A percentile compares a stretch with the other conserved stretches of the same genome.
Conservation (phyloP, 1,140 invertebrate genomes). For the Adoxophyes honmai region DNA sequence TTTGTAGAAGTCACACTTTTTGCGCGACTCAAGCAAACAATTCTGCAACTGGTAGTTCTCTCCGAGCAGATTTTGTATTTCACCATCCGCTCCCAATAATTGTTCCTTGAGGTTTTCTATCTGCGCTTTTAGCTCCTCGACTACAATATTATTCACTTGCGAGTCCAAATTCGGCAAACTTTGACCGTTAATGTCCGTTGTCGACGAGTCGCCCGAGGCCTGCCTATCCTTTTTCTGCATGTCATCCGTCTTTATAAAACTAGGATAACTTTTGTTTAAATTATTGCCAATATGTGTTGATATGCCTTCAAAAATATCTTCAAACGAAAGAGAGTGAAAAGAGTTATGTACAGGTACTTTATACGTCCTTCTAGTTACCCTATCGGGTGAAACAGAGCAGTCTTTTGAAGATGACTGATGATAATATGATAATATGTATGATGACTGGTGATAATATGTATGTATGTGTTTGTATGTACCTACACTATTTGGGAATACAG, state of each 20-base stretch:
- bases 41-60: not conserved
- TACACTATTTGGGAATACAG: too few relatives aligned
- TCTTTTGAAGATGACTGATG: not conserved
- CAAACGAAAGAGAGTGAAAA: not conserved
- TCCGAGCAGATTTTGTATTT: not conserved
- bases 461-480: too few relatives aligned
- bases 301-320: not conserved
- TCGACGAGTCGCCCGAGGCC: not conserved
- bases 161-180: not conserved
- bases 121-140: not conserved
- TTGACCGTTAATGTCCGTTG: not conserved
- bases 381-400: not conserved
- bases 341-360: not conserved
- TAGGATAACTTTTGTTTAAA: not conserved
- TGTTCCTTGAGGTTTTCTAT: not conserved
- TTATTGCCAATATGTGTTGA: not conserved
- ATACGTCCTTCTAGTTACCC: not conserved
- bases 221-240: not conserved
- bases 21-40: not conserved
- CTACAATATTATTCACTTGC: not conserved
- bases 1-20: not conserved
- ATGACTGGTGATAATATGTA: too few relatives aligned
- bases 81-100: not conserved
- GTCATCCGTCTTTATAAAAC: not conserved
- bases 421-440: too few relatives aligned